phyloP scores from a whole-genome alignment of 2,888 invertebrate genomes.

The Bombylius discolor region DNA sequence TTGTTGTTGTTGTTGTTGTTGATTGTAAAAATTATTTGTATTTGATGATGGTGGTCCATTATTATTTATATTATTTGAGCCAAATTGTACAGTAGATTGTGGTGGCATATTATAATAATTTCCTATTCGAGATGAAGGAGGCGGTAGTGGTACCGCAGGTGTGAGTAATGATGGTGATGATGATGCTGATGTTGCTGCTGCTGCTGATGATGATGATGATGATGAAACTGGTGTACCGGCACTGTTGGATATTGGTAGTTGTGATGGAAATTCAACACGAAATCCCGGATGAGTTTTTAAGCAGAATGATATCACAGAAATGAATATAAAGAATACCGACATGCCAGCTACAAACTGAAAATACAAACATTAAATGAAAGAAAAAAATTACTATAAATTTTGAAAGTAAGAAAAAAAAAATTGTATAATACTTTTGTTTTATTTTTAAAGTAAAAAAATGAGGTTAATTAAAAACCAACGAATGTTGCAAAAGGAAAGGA shows the following conservation, averaged over 20 bases:
- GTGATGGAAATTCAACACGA: constrained; percentile 43
- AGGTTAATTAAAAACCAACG: no score
- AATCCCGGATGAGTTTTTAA: constrained; percentile 89
- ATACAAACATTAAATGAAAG: no score
- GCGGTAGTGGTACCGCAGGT: constrained; percentile 6
- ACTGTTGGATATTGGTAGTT: constrained; percentile 10
- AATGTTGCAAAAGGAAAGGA: no score
- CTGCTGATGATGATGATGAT: constrained; percentile 8
- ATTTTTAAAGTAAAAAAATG: no score
- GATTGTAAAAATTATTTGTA: neutral
- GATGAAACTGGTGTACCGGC: constrained; percentile 4
- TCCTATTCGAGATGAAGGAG: neutral
- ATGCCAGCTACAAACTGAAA: constrained; percentile 76
- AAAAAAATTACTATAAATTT: no score
- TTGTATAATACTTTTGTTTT: no score
- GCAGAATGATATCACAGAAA: constrained; percentile 91
- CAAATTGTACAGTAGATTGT: neutral
- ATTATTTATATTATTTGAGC: neutral
- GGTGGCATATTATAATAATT: neutral
- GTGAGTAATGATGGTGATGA: constrained; percentile 19
- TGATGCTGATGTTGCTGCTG: constrained; percentile 14
- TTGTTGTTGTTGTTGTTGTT: neutral
- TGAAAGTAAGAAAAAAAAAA: no score
- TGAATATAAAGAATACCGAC: constrained; percentile 92
- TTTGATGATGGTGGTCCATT: neutral